Evolutionary conservation across 1,140 invertebrate species (phyloP).

Genomic region (Dendroctonus ponderosae): DNA sequence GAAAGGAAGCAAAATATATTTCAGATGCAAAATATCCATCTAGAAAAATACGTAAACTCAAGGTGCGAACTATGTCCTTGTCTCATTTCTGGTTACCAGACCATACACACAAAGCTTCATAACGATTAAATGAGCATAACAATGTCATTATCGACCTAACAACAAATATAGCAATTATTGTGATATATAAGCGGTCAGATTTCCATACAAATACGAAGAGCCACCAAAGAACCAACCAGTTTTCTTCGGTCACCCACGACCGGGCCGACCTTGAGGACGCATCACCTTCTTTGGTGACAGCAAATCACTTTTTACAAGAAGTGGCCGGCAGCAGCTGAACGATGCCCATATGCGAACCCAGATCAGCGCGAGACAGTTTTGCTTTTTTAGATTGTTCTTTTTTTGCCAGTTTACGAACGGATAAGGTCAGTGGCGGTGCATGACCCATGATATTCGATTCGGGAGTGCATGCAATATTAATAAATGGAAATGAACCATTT

Average conservation of each 20-base stretch:
- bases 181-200: background rate
- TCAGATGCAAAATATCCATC: too few relatives aligned
- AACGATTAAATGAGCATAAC: too few relatives aligned
- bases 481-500: too few relatives aligned
- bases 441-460: too few relatives aligned
- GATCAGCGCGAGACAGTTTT: slow-evolving; percentile 24
- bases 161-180: slow-evolving; percentile 4
- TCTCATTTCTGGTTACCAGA: too few relatives aligned
- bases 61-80: too few relatives aligned
- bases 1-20: too few relatives aligned
- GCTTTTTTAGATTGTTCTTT: slow-evolving; percentile 9
- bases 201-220: slow-evolving; percentile 14
- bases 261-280: slow-evolving; percentile 21
- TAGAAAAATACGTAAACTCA: too few relatives aligned
- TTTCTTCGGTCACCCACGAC: slow-evolving; percentile 27
- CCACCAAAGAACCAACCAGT: slow-evolving; percentile 12
- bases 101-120: too few relatives aligned
- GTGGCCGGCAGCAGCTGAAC: slow-evolving; percentile 24
- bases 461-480: too few relatives aligned
- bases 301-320: slow-evolving; percentile 29
- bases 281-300: slow-evolving; percentile 29
- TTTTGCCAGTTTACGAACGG: background rate
- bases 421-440: slow-evolving; percentile 2
- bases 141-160: too few relatives aligned
- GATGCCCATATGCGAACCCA: slow-evolving; percentile 22